Conservation (phyloP, 2,888 invertebrate genomes). For the Allacma fusca region DNA sequence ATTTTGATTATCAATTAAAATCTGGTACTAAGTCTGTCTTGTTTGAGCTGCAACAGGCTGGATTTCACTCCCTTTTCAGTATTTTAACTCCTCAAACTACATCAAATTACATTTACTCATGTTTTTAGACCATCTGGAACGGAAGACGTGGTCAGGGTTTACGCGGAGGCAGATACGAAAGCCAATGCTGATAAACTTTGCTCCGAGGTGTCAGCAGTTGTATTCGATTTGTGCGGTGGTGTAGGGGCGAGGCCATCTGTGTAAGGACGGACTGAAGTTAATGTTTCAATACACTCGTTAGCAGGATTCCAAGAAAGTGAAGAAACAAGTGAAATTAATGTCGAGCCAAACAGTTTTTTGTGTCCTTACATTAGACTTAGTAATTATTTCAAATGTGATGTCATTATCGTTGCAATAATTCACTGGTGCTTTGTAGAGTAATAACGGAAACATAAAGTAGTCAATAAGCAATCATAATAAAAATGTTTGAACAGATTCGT, state of each 20-base stretch:
- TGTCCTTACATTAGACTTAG: too few relatives aligned
- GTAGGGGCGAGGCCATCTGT: constrained; percentile 70
- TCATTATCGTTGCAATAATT: too few relatives aligned
- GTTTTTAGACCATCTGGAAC: constrained; percentile 87
- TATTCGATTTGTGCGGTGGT: constrained; percentile 82
- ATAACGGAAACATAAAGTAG: too few relatives aligned
- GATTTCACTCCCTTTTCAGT: too few relatives aligned
- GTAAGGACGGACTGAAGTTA: background rate
- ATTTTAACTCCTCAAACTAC: too few relatives aligned
- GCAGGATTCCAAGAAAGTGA: background rate
- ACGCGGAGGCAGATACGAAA: constrained; percentile 88
- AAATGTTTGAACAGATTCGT: too few relatives aligned
- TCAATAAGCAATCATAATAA: too few relatives aligned
- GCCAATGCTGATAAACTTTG: constrained; percentile 76
- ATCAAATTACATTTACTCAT: background rate
- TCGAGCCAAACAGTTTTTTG: too few relatives aligned
- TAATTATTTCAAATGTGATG: too few relatives aligned
- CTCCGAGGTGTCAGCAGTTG: constrained; percentile 77
- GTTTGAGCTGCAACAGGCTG: too few relatives aligned
- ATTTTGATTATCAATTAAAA: constrained; percentile 29
- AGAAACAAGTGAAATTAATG: constrained; percentile 8
- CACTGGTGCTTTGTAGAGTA: too few relatives aligned
- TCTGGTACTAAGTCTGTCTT: too few relatives aligned
- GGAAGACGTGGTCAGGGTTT: constrained; percentile 94
- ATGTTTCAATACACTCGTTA: background rate